These are phyloP conservation scores for Anolis sagrei DNA, from an alignment of 2,113 vertebrate genomes.

Conservation along the genomic window DNA sequence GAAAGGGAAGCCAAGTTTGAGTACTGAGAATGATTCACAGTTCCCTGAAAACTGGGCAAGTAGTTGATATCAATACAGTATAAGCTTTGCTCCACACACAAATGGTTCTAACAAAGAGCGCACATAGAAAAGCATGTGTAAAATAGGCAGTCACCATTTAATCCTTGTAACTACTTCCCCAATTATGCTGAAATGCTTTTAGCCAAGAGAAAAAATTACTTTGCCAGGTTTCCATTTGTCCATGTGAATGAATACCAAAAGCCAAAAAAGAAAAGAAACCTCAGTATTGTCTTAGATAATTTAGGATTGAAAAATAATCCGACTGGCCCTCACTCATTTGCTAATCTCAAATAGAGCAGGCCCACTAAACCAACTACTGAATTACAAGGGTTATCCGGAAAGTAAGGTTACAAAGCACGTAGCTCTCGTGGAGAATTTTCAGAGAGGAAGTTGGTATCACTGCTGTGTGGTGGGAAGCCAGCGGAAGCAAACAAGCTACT, in stretches of 20 bases:
- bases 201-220: neutral
- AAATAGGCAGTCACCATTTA: neutral
- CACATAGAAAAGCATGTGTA: neutral
- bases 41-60: neutral
- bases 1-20: neutral
- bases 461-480: no score
- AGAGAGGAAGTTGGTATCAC: no score
- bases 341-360: no score
- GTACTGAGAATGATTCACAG: neutral
- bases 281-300: neutral
- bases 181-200: neutral
- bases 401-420: no score
- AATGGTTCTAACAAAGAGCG: neutral
- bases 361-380: no score
- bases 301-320: neutral
- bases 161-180: neutral
- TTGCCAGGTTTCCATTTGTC: neutral
- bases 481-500: no score
- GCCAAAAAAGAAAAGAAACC: neutral
- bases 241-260: neutral
- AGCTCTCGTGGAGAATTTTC: no score
- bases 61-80: neutral
- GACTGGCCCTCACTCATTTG: no score
- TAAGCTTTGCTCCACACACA: neutral
- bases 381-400: no score